Base-by-base conservation (phyloP, 2,888 invertebrate genomes). In the Andrena bicolor region DNA sequence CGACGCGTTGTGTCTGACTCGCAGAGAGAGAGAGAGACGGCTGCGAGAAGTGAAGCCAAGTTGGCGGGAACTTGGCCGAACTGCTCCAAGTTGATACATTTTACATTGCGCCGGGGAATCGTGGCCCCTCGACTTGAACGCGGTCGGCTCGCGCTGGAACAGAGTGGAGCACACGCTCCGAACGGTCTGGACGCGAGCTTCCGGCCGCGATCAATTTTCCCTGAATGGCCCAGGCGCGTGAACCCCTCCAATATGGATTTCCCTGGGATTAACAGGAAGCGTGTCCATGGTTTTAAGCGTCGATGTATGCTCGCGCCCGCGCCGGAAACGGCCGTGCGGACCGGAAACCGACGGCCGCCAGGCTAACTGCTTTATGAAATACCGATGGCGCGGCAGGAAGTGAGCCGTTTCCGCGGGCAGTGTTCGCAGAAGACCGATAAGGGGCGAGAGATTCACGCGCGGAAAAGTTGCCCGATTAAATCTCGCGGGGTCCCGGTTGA, bases 341-440 rank as follows among this genome's bases (percentile, higher is more conserved):
- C 78, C 81, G 84, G 77, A 80, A 85, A 85, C 76, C 82, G 41
- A 69, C 72, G 73, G 64, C 82, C 80, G 66, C 75, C 78, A 48
- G 81, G 75, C 85, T 79, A 85, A 88, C 84, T 83, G 85, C 86
- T 88, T 88, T 86, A 88, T 88, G 86, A 82, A 86, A 88, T 87
- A 87, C 81, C 76, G 79, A 83, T 77, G 82, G 80, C 84, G 79
- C 75, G 68, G 51, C 69, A 68, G 82, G 82, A 80, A 70, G 82
- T 69, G 83, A 71, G 48, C 85, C 75, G 79, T 77, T 84, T 87
- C 83, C 82, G 76, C 72, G 63, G 65, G 32, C 56, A 79, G 51
- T 41, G 82, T 82, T 74, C 80, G 71, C 75, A 60, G 51, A 73
- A 35, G 51, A 20, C 63, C 71, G 80, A 75, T 80, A 86, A 80